Base-by-base conservation (phyloP, 2,113 vertebrate species). In the Carassius auratus region DNA sequence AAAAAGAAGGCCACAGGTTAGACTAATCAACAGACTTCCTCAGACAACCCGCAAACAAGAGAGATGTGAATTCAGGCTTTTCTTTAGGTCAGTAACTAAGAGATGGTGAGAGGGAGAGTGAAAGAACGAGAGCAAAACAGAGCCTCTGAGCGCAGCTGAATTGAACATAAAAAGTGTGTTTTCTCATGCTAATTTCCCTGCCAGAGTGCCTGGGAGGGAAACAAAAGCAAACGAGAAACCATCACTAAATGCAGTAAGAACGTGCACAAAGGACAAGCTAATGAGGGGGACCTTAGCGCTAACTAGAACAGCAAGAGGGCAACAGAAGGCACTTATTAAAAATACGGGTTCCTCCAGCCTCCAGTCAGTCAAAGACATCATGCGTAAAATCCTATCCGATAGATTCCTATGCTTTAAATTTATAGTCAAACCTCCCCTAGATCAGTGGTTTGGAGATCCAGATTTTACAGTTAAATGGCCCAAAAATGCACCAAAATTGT, bases 151-250 rank as follows among this genome's bases (percentile, higher is more conserved):
- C 48, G 12, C 42, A 45, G 55, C 79, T 82, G 82, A 84, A 69
- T 84, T 66, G 71, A 62, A 78, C 62, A 86, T 52, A 73, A 86
- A 84, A 42, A 59, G 66, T 50, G 59, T 74, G 84, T 83, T 87
- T 90, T 90, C 71, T 88, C 86, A 90, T 90, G 89, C 87, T 86
- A 90, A 90, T 90, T 81, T 48, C 73, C 69, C 68, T 77, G 78
- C 78, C 84, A 64, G 48, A 82, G 73, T 36, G 55, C 81, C 61
- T n/a, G 83, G 81, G 66, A 86, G 33, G 3, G 71, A 81, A 86
- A 90, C 87, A 87, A 89, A 86, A 83, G 78, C 55, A 62, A 26
- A 57, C 50, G 64, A 90, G 79, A 86, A 83, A 79, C 76, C 87
- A 76, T 87, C 86, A 81, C 84, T 85, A 77, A 86, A 87, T 85